Conservation (phyloP, 30 jellyfish, hydroid and myxozoan species). For the Pelagia noctiluca region DNA sequence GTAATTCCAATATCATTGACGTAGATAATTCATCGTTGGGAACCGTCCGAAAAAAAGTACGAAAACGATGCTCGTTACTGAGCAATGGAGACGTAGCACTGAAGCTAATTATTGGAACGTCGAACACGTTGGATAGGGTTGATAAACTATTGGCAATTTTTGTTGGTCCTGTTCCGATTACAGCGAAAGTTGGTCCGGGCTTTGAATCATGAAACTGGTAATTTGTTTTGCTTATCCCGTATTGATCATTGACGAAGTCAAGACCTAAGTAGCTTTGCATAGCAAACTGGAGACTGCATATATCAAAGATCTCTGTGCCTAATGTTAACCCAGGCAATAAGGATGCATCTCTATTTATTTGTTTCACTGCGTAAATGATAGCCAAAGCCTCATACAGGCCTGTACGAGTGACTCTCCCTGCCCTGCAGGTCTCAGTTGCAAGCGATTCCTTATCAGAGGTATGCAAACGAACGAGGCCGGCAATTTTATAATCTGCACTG, state of each 20-base stretch:
- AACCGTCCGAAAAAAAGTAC: slow-evolving; percentile 72
- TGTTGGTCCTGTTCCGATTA: slow-evolving; percentile 68
- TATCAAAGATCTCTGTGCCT: slow-evolving; percentile 57
- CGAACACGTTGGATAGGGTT: slow-evolving; percentile 67
- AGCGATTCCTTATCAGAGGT: background rate
- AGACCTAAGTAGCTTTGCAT: slow-evolving; percentile 19
- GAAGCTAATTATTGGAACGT: slow-evolving; percentile 69
- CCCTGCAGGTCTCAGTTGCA: slow-evolving; percentile 8
- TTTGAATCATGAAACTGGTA: background rate
- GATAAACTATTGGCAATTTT: slow-evolving; percentile 64
- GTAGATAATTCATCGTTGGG: slow-evolving; percentile 67
- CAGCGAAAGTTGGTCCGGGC: slow-evolving; percentile 52
- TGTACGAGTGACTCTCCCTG: background rate
- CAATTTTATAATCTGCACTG: slow-evolving; percentile 54
- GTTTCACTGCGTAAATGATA: slow-evolving; percentile 67
- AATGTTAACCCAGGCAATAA: slow-evolving; percentile 56
- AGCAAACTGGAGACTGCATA: slow-evolving; percentile 55
- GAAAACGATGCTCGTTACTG: slow-evolving; percentile 51
- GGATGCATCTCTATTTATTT: slow-evolving; percentile 24
- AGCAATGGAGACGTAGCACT: slow-evolving; percentile 69
- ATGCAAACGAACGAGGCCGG: slow-evolving; percentile 59
- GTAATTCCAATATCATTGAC: slow-evolving; percentile 23
- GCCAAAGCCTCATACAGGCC: slow-evolving; percentile 76
- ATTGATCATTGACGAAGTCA: slow-evolving; percentile 29
- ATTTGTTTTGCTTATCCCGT: background rate